phyloP scores from a whole-genome alignment of 1,140 invertebrate genomes.

The Cyclargus thomasi region DNA sequence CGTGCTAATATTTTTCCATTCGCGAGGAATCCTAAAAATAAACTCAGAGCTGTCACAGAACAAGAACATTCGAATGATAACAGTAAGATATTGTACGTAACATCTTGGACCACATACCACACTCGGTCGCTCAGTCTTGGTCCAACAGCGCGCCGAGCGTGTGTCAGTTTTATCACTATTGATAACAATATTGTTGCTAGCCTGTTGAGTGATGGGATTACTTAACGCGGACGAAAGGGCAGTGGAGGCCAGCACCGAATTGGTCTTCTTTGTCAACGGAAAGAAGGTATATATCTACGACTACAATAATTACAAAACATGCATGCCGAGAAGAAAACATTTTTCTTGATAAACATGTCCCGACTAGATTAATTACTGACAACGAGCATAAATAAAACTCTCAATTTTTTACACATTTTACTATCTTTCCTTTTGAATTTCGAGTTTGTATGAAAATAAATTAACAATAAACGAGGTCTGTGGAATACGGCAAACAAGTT shows the following conservation, averaged over 20 bases:
- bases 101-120: not conserved
- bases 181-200: not conserved
- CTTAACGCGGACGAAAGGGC: slow-evolving; percentile 49
- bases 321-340: not conserved
- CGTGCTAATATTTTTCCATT: no score
- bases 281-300: slow-evolving; percentile 64
- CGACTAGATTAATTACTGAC: no score
- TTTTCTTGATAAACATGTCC: not conserved
- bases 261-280: slow-evolving; percentile 62
- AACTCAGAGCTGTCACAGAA: not conserved
- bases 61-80: not conserved
- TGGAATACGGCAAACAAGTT: not conserved
- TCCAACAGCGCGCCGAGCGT: not conserved
- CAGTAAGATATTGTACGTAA: not conserved
- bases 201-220: slow-evolving; percentile 39
- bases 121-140: slow-evolving; percentile 1
- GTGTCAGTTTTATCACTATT: not conserved
- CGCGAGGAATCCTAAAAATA: no score
- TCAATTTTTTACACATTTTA: no score
- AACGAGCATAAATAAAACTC: no score
- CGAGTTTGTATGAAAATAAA: no score
- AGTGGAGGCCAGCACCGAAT: slow-evolving; percentile 37
- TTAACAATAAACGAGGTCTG: not conserved
- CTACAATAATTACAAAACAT: not conserved
- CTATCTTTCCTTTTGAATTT: no score